A percentile compares a stretch with the other conserved stretches of the same genome.
These are phyloP conservation scores for Hylaeus volcanicus DNA, from an alignment of 1,140 invertebrate genomes.

Conservation along the genomic window DNA sequence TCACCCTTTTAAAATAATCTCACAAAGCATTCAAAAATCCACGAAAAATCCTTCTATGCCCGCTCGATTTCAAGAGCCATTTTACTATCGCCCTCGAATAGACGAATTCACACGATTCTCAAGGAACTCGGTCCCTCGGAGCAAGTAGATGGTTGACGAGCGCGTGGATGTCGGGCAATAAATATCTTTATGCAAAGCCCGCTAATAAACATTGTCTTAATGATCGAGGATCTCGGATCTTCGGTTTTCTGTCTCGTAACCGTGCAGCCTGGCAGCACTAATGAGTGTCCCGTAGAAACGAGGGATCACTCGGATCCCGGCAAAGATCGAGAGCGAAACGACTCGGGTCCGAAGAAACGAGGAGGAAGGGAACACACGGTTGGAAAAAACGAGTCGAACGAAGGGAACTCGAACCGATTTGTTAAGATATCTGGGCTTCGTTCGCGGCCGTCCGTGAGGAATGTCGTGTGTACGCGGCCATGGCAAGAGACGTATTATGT, in stretches of 20 bases:
- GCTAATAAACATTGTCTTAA: conserved; percentile 53
- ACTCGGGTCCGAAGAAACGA: conserved; percentile 43
- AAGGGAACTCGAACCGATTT: conserved; percentile 45
- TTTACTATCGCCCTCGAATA: not conserved
- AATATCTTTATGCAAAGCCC: conserved; percentile 50
- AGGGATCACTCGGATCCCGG: conserved; percentile 33
- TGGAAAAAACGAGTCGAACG: conserved; percentile 33
- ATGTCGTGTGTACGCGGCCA: conserved; percentile 36
- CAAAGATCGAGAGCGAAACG: conserved; percentile 58
- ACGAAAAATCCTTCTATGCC: too few species aligned
- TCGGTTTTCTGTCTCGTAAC: conserved; percentile 15
- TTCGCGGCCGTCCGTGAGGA: conserved; percentile 37
- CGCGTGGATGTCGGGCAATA: conserved; percentile 27
- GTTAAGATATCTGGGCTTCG: conserved; percentile 48
- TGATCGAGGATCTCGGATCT: conserved; percentile 50
- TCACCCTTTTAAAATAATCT: too few species aligned
- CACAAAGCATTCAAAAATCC: too few species aligned
- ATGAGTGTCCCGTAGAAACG: conserved; percentile 55
- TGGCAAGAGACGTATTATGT: conserved; percentile 36
- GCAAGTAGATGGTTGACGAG: too few species aligned
- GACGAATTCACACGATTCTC: conserved; percentile 18
- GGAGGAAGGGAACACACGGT: conserved; percentile 34
- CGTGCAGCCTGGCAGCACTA: conserved; percentile 48
- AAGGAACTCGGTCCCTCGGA: not conserved
- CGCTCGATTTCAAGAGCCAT: too few species aligned